Evolutionary conservation across 2,888 invertebrate genomes (phyloP).

Genomic region (Ennomos erosarius): DNA sequence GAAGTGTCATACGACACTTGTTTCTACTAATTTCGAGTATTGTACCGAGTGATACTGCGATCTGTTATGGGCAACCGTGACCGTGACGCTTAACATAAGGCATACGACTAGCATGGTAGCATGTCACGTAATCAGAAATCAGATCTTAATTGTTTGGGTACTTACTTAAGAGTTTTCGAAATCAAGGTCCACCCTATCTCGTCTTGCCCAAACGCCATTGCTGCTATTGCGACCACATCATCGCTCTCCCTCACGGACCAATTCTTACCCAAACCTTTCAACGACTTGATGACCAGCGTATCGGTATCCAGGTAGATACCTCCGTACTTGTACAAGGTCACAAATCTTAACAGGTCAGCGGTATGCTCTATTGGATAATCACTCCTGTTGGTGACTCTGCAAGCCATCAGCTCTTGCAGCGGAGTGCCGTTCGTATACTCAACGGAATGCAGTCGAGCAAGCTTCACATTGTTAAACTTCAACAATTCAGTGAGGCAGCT

Average conservation of each 20-base stretch:
- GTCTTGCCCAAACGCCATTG: constrained; percentile 1
- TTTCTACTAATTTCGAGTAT: no score
- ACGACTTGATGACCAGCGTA: constrained; percentile 33
- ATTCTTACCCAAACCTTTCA: constrained; percentile 40
- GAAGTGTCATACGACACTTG: no score
- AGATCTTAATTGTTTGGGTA: no score
- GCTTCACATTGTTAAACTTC: no score
- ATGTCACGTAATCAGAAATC: no score
- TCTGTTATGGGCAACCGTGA: no score
- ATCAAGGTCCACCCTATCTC: no score
- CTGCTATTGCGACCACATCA: background rate
- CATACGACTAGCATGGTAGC: no score
- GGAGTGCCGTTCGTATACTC: constrained; percentile 33
- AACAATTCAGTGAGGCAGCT: no score
- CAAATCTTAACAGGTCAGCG: constrained; percentile 39
- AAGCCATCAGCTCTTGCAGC: constrained; percentile 23
- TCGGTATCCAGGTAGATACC: constrained; percentile 46
- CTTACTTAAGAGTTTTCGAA: no score
- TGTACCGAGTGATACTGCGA: no score
- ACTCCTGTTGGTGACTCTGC: constrained; percentile 21
- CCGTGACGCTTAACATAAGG: no score
- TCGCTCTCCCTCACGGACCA: constrained; percentile 36
- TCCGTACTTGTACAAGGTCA: constrained; percentile 41
- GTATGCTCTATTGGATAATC: constrained; percentile 35
- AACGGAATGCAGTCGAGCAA: constrained; percentile 26